Evolutionary conservation across 1,140 invertebrate genomes (phyloP).

Genomic region (Lordiphosa mommai): DNA sequence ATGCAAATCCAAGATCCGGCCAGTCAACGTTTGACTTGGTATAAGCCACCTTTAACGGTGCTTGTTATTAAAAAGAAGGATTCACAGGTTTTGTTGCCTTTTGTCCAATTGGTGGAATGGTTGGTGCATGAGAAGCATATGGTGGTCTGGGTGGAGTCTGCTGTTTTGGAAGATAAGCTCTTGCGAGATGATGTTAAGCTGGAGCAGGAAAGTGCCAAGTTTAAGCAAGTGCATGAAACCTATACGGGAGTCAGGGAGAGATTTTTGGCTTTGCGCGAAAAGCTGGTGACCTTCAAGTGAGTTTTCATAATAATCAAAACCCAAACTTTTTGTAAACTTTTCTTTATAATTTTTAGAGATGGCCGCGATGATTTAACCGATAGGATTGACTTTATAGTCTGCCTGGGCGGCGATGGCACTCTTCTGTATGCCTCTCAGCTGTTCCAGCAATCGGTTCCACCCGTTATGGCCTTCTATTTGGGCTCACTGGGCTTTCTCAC

Average conservation of each 20-base stretch:
- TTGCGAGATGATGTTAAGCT: conserved; percentile 83
- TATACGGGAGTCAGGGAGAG: conserved; percentile 79
- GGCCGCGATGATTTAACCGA: conserved; percentile 93
- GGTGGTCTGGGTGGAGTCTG: conserved; percentile 96
- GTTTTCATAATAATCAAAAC: background rate
- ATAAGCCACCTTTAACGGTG: conserved; percentile 95
- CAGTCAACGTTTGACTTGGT: conserved; percentile 96
- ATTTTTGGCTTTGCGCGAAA: conserved; percentile 88
- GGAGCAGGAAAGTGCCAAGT: conserved; percentile 58
- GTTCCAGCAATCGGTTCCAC: conserved; percentile 97
- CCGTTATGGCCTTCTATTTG: conserved; percentile 98
- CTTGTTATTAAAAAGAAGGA: conserved; percentile 98
- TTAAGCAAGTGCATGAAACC: conserved; percentile 50
- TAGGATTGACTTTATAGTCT: conserved; percentile 97
- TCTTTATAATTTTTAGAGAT: conserved; percentile 81
- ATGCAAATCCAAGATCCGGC: conserved; percentile 99
- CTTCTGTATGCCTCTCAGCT: conserved; percentile 95
- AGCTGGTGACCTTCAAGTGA: conserved; percentile 89
- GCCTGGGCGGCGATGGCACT: conserved; percentile 97
- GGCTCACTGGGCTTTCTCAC: conserved; percentile 97
- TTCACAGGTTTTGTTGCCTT: conserved; percentile 91
- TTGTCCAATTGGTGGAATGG: conserved; percentile 95
- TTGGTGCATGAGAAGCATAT: conserved; percentile 95
- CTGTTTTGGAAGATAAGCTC: conserved; percentile 90
- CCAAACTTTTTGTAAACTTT: background rate